These are phyloP conservation scores for Corythoichthys haematopterus DNA, from an alignment of 2,113 vertebrate genomes.

Conservation along the genomic window DNA sequence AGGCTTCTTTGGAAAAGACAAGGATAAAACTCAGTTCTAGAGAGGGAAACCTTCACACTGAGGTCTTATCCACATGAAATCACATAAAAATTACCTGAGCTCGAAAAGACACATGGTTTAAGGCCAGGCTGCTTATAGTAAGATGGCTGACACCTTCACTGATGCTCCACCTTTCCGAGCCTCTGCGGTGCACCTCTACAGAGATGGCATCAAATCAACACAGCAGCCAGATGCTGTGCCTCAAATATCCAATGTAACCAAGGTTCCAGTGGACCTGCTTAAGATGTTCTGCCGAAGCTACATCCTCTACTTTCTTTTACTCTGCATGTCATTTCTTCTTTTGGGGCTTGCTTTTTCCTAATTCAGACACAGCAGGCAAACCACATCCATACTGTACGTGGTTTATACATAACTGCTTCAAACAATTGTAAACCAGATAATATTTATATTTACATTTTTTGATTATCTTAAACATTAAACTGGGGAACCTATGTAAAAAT, in stretches of 20 bases:
- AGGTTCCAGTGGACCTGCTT: slow-evolving; percentile 6
- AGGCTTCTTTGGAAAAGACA: slow-evolving; percentile 2
- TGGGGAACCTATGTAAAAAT: too few species aligned
- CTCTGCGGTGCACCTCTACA: slow-evolving; percentile 28
- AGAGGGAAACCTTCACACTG: not conserved
- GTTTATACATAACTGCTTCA: not conserved
- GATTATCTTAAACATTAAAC: too few species aligned
- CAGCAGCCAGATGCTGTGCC: slow-evolving; percentile 32
- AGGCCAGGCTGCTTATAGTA: slow-evolving; percentile 12
- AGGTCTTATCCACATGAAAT: slow-evolving; percentile 1
- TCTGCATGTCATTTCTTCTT: slow-evolving; percentile 13
- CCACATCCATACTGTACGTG: slow-evolving; percentile 15
- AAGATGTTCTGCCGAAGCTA: slow-evolving; percentile 5
- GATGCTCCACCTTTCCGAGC: slow-evolving; percentile 25
- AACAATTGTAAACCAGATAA: not conserved
- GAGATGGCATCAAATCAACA: slow-evolving; percentile 31
- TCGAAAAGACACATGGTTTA: slow-evolving; percentile 14
- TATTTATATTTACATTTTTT: too few species aligned
- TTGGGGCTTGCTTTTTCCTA: slow-evolving; percentile 12
- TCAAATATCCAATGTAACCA: slow-evolving; percentile 20
- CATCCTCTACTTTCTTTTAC: slow-evolving; percentile 8
- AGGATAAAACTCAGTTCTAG: not conserved
- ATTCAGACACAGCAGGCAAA: slow-evolving; percentile 13
- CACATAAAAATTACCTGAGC: slow-evolving; percentile 17
- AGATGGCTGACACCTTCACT: slow-evolving; percentile 41